These are phyloP conservation scores for Coryphaenoides rupestris DNA, from an alignment of 2,113 vertebrate species.

Conservation along the genomic window DNA sequence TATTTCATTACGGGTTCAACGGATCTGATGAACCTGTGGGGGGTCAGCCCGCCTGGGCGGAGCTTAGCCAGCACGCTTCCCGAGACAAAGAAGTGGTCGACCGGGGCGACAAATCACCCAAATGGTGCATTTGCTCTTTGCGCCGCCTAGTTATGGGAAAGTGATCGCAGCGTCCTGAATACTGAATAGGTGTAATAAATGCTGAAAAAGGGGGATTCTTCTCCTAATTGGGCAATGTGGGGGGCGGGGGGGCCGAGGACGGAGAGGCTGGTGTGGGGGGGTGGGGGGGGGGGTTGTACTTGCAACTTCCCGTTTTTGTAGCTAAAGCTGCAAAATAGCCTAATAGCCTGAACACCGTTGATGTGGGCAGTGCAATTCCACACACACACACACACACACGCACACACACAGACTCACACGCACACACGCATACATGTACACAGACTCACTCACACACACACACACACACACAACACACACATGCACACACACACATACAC, in stretches of 20 bases:
- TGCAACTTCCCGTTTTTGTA: slow-evolving; percentile 60
- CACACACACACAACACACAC: background rate
- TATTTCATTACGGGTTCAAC: slow-evolving; percentile 98
- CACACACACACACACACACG: background rate
- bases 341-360: slow-evolving; percentile 69
- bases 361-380: slow-evolving; percentile 44
- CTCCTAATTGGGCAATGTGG: slow-evolving; percentile 88
- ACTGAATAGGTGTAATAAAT: slow-evolving; percentile 96
- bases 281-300: slow-evolving; percentile 26
- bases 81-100: slow-evolving; percentile 95
- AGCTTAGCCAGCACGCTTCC: slow-evolving; percentile 78
- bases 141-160: slow-evolving; percentile 90
- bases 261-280: slow-evolving; percentile 51
- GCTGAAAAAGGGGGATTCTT: slow-evolving; percentile 86
- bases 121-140: slow-evolving; percentile 89
- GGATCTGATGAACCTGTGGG: slow-evolving; percentile 98
- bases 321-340: slow-evolving; percentile 81
- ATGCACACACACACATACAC: background rate
- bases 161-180: slow-evolving; percentile 87
- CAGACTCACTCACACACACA: background rate
- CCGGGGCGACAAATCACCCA: slow-evolving; percentile 98
- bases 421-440: background rate
- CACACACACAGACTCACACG: background rate
- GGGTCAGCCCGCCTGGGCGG: slow-evolving; percentile 86
- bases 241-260: slow-evolving; percentile 63